These are phyloP conservation scores for Griposia aprilina DNA, from an alignment of 2,888 invertebrate species.

Conservation along the genomic window DNA sequence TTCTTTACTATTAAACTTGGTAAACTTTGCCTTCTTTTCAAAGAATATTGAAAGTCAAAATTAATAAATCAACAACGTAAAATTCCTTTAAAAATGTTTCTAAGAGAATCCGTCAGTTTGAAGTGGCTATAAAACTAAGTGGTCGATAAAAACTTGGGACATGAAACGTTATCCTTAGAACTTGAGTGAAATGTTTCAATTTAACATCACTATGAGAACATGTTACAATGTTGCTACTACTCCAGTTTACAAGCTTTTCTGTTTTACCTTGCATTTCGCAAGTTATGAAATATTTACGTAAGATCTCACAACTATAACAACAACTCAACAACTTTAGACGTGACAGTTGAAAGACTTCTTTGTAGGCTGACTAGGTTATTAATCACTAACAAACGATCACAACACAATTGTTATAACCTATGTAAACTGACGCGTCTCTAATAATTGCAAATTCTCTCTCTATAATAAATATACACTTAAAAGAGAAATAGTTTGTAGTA, in stretches of 20 bases:
- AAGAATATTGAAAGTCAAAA: constrained; percentile 38
- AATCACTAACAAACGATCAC: constrained; percentile 8
- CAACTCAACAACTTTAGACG: too few relatives aligned
- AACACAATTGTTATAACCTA: constrained; percentile 7
- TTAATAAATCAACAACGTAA: constrained; percentile 56
- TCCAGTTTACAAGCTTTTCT: not conserved
- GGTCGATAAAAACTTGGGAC: constrained; percentile 42
- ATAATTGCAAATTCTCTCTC: not conserved
- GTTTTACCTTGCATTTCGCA: not conserved
- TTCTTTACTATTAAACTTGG: constrained; percentile 10
- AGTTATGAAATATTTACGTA: constrained; percentile 20
- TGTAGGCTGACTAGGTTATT: constrained; percentile 22
- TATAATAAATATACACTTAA: not conserved
- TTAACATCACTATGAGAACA: constrained; percentile 6
- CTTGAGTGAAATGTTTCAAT: constrained; percentile 39
- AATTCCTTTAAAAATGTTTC: constrained; percentile 35
- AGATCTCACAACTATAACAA: too few relatives aligned
- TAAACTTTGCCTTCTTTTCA: constrained; percentile 23
- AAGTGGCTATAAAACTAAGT: constrained; percentile 55
- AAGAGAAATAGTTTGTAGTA: not conserved
- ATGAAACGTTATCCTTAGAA: constrained; percentile 21
- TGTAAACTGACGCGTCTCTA: not conserved
- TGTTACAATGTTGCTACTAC: constrained; percentile 5
- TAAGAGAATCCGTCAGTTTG: constrained; percentile 38
- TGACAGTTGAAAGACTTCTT: constrained; percentile 43